A percentile compares a stretch with the other conserved stretches of the same genome.
These are phyloP conservation scores for Lucilia cuprina DNA, from an alignment of 1,140 invertebrate species.

Conservation along the genomic window DNA sequence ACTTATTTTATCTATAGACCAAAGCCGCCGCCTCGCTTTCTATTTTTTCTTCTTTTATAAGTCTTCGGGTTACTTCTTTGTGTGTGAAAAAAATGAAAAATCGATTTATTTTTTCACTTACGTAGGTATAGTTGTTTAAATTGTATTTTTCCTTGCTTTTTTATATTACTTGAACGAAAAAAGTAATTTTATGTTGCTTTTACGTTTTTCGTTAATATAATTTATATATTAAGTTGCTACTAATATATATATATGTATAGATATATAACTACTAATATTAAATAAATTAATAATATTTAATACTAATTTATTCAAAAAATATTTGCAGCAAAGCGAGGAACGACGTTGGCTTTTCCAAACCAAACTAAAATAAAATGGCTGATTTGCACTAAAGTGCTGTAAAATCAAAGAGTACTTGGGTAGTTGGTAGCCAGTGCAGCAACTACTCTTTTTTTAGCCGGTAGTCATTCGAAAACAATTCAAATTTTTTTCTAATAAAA, in stretches of 20 bases:
- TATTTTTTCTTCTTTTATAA: not conserved
- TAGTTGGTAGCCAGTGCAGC: no score
- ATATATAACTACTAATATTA: constrained; percentile 5
- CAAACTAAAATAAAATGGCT: constrained; percentile 18
- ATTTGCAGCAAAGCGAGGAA: constrained; percentile 34
- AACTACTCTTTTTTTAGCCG: no score
- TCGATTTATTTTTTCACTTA: constrained; percentile 24
- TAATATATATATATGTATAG: not conserved
- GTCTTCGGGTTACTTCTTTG: constrained; percentile 22
- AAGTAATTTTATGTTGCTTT: not conserved
- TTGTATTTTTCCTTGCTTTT: constrained; percentile 4
- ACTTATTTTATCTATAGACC: constrained; percentile 18
- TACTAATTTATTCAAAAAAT: constrained; percentile 31
- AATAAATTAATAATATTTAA: constrained; percentile 28
- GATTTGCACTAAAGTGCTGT: not conserved
- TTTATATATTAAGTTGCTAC: constrained; percentile 27
- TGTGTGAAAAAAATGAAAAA: constrained; percentile 24
- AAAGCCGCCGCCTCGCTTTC: constrained; percentile 34
- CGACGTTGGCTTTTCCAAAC: constrained; percentile 28
- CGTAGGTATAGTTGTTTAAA: not conserved
- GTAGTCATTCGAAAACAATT: no score
- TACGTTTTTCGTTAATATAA: constrained; percentile 22
- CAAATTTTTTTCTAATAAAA: no score
- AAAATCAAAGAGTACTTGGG: no score
- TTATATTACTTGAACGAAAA: constrained; percentile 19